phyloP scores from a whole-genome alignment of 2,113 vertebrate genomes.

The Hyperopisus bebe region DNA sequence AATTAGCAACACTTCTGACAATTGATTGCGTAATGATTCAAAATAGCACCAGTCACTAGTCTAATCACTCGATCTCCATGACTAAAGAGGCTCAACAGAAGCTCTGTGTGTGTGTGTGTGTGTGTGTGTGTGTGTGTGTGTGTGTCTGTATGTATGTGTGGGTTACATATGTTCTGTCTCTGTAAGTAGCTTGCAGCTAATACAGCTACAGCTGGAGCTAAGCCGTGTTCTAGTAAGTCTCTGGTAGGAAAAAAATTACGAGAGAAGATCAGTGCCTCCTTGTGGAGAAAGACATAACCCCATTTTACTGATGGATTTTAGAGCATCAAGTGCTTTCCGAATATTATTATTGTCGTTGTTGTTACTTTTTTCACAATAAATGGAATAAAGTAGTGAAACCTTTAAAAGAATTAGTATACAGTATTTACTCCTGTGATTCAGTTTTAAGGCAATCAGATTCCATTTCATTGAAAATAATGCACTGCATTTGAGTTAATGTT shows the following conservation, averaged over 20 bases:
- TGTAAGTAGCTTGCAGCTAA: neutral
- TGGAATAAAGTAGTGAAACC: neutral
- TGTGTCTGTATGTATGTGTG: neutral
- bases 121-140: neutral
- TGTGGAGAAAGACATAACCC: neutral
- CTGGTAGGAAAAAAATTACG: neutral
- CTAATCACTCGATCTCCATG: neutral
- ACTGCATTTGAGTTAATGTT: neutral
- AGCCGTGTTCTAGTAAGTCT: neutral
- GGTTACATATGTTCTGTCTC: neutral
- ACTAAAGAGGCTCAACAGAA: neutral
- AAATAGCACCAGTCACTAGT: neutral
- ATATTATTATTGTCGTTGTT: neutral
- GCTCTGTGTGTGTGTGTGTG: neutral
- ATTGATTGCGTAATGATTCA: neutral
- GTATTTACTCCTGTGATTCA: neutral
- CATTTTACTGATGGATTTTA: neutral
- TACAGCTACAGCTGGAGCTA: neutral
- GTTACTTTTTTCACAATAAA: neutral
- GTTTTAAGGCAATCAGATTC: neutral
- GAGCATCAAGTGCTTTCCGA: neutral
- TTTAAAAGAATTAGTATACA: neutral
- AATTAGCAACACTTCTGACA: neutral
- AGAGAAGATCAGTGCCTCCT: slow-evolving; percentile 13
- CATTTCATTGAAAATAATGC: neutral